phyloP scores from a whole-genome alignment of 2,113 vertebrate species.

The Mustela lutreola region DNA sequence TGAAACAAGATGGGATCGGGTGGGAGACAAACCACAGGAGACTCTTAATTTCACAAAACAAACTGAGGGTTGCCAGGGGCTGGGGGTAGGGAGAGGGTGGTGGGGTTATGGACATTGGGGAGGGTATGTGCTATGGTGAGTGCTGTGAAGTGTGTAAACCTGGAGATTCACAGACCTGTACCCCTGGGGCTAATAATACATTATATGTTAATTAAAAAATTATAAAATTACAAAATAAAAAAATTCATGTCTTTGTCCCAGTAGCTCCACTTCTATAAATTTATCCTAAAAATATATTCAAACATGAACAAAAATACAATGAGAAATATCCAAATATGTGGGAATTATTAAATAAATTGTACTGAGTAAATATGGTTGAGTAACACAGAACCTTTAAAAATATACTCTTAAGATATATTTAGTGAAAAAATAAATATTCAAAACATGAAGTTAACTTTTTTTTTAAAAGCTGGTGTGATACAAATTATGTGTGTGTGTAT shows the following conservation, averaged over 20 bases:
- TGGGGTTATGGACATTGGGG: too few species aligned
- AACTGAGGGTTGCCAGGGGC: too few species aligned
- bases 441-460: neutral
- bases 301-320: neutral
- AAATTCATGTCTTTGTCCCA: neutral
- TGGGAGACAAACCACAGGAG: too few species aligned
- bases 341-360: neutral
- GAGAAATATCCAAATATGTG: neutral
- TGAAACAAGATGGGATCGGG: too few species aligned
- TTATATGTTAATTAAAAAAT: too few species aligned
- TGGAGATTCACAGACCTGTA: too few species aligned
- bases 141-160: too few species aligned
- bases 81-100: too few species aligned
- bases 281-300: neutral
- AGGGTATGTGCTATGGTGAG: too few species aligned
- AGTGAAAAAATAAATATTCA: neutral
- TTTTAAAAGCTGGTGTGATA: neutral
- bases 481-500: neutral
- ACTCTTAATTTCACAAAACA: too few species aligned
- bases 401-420: neutral
- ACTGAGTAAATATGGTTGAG: neutral
- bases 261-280: neutral
- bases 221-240: too few species aligned
- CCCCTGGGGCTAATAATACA: too few species aligned
- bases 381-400: neutral